Percentiles rank a stretch among this genome's conserved stretches.
Conservation (phyloP, 1,140 invertebrate species). For the Drosophila nigromelanica region DNA sequence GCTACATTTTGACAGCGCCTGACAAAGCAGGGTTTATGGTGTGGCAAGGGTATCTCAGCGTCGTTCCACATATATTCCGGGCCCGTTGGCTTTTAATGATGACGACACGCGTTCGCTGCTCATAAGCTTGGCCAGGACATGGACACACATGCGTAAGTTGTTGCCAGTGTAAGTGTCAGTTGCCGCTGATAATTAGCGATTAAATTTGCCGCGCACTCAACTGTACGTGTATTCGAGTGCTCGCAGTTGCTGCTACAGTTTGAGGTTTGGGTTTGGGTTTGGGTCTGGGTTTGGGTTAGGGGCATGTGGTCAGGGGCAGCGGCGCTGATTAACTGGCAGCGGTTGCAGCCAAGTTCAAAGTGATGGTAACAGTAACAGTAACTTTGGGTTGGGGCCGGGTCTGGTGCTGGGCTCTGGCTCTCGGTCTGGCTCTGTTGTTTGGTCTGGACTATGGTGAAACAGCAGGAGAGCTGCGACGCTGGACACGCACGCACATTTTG, state of each 20-base stretch:
- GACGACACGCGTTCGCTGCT: conserved; percentile 64
- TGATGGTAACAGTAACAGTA: conserved; percentile 31
- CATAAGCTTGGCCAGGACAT: conserved; percentile 63
- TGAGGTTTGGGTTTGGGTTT: conserved; percentile 35
- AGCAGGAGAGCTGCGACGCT: conserved; percentile 32
- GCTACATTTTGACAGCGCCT: no score
- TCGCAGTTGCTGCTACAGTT: conserved; percentile 7
- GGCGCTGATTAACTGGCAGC: conserved; percentile 75
- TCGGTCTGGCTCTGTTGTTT: background rate
- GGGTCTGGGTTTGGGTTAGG: background rate
- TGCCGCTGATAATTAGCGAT: conserved; percentile 78
- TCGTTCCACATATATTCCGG: background rate
- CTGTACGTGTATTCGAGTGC: conserved; percentile 43
- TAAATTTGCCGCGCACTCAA: conserved; percentile 55
- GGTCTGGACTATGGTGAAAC: conserved; percentile 20
- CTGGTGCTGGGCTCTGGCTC: background rate
- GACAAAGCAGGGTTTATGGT: no score
- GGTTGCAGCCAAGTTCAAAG: conserved; percentile 62
- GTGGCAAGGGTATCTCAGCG: conserved; percentile 3
- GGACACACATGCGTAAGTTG: conserved; percentile 77
- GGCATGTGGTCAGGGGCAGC: conserved; percentile 34
- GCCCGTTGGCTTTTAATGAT: conserved; percentile 45
- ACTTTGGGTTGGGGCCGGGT: conserved; percentile 5
- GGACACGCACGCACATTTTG: conserved; percentile 76
- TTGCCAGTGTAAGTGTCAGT: conserved; percentile 79